Base-by-base conservation (phyloP, 35 echinoderm and acorn worm species). In the Hemicentrotus pulcherrimus region DNA sequence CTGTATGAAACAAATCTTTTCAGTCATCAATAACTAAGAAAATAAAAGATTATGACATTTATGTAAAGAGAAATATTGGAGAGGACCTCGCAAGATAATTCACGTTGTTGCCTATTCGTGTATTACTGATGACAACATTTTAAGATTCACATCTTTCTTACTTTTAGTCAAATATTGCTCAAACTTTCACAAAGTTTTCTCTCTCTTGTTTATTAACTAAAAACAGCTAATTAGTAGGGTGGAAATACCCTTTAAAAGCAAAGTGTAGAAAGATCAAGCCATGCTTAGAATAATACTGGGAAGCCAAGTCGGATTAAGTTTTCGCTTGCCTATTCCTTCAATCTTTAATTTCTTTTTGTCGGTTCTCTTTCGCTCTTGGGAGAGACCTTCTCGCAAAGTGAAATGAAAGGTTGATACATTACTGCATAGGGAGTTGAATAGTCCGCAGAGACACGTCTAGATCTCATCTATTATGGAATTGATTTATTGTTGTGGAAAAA, bases 401-500 rank as follows among this genome's bases (percentile, higher is more conserved):
- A 78, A 78, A n/a, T 78, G 65, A 78, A 78, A 22, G 18, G 65
- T 78, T 78, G 24, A 78, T 78, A n/a, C 65, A 78, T 78, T 6
- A n/a, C 65, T 30, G 65, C 24, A n/a, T 78, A 78, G 24, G 65
- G 65, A 78, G 22, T 78, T 8, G 22, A 78, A 18, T 22, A 78
- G 65, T 78, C 65, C 22, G 24, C 24, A 22, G 65, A 78, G 65
- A 78, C 65, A 4, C 7, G 19, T 78, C 65, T 78, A 4, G 32
- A 41, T 47, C 88, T 90, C 88, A 90, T 90, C 88, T 90, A 90
- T 90, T 90, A 90, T 90, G 32, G 88, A 90, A 90, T 33, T 90
- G 88, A 90, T 90, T 47, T 90, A 90, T 90, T 35, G 88, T 47
- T 90, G 46, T 90, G 88, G 88, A 90, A 90, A 90, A 90, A 90